Conservation (phyloP, 2,888 invertebrate species). For the Cataglyphis altisquamis region DNA sequence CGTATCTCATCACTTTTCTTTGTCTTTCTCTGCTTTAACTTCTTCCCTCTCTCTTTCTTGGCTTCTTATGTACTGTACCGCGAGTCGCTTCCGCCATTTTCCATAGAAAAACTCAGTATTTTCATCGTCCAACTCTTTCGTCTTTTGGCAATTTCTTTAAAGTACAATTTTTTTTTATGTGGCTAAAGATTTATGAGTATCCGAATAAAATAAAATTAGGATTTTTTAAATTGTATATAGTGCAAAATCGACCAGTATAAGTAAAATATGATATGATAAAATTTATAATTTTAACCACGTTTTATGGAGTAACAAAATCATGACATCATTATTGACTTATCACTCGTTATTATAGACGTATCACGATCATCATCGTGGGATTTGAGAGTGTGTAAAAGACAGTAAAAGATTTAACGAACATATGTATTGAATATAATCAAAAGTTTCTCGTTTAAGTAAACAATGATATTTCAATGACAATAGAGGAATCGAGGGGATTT, state of each 20-base stretch:
- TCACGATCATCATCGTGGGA: not conserved
- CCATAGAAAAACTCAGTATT: not conserved
- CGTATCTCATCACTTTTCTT: slow-evolving; percentile 18
- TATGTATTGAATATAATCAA: not conserved
- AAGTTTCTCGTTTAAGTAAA: not conserved
- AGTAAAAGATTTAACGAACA: not conserved
- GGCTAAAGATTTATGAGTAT: slow-evolving; percentile 7
- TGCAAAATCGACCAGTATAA: not conserved
- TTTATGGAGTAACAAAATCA: not conserved
- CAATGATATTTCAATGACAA: not conserved
- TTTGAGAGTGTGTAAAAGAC: not conserved
- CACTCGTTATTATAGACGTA: not conserved
- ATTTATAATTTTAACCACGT: not conserved
- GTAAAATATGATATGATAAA: not conserved
- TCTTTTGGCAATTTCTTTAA: slow-evolving; percentile 11
- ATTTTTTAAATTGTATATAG: not conserved
- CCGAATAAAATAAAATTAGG: not conserved
- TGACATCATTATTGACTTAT: not conserved
- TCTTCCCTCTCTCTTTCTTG: slow-evolving; percentile 10
- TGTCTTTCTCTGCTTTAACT: slow-evolving; percentile 28
- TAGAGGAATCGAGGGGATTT: not conserved
- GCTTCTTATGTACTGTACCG: slow-evolving; percentile 25
- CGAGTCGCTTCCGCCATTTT: not conserved
- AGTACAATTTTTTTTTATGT: not conserved
- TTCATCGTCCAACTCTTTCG: not conserved